These are phyloP conservation scores for Cephus nigrinus DNA, from an alignment of 2,888 invertebrate species.

Conservation along the genomic window DNA sequence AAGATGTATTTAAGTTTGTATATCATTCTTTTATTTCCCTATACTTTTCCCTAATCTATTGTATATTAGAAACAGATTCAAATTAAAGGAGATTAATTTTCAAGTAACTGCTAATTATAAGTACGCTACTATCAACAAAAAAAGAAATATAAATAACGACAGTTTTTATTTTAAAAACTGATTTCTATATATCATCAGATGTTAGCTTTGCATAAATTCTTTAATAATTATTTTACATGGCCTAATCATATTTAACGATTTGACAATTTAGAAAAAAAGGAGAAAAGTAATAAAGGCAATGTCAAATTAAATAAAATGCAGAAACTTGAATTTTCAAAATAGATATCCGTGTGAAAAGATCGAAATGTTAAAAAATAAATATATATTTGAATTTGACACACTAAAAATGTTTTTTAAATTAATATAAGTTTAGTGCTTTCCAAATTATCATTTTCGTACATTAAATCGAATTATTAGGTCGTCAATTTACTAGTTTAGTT, in stretches of 20 bases:
- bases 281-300: neutral
- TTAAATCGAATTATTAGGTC: neutral
- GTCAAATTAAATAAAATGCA: neutral
- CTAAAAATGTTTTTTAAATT: neutral
- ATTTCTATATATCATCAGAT: no score
- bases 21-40: neutral
- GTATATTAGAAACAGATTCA: neutral
- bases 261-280: neutral
- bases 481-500: neutral
- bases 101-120: no score
- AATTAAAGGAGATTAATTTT: neutral
- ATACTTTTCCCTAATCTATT: neutral
- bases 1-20: conserved; percentile 27
- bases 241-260: neutral
- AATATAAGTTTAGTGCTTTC: neutral
- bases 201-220: no score
- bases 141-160: no score
- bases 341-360: neutral
- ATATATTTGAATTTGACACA: neutral
- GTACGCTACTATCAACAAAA: no score
- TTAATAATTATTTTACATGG: neutral
- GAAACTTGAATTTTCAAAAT: neutral
- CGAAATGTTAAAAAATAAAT: neutral
- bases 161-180: no score
- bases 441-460: neutral